phyloP scores from a whole-genome alignment of 2,888 invertebrate genomes.

The Trachelus troglodyta region DNA sequence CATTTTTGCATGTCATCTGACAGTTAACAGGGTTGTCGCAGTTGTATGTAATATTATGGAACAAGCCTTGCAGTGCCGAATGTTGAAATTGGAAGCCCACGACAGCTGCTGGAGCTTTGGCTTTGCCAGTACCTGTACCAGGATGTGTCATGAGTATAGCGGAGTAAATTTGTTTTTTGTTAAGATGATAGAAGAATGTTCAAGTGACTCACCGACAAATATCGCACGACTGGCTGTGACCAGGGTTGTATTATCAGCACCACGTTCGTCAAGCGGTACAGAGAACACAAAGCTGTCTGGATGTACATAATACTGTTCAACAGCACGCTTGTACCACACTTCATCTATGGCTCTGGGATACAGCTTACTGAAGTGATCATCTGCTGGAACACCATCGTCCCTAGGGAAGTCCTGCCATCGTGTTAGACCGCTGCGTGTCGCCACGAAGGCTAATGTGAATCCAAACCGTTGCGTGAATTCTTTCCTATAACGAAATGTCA shows the following conservation, averaged over 20 bases:
- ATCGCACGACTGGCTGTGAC: slow-evolving; percentile 91
- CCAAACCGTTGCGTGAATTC: slow-evolving; percentile 87
- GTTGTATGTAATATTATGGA: slow-evolving; percentile 81
- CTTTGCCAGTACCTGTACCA: slow-evolving; percentile 46
- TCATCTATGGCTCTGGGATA: slow-evolving; percentile 87
- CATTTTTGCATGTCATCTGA: slow-evolving; percentile 72
- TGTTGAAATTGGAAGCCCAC: slow-evolving; percentile 84
- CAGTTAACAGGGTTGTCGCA: slow-evolving; percentile 52
- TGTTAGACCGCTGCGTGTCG: slow-evolving; percentile 90
- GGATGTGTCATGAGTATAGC: slow-evolving; percentile 24
- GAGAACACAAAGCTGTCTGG: slow-evolving; percentile 86
- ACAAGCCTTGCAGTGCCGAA: slow-evolving; percentile 79
- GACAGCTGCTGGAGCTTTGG: slow-evolving; percentile 70
- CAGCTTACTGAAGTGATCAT: slow-evolving; percentile 76
- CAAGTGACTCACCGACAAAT: slow-evolving; percentile 64
- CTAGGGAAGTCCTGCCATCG: slow-evolving; percentile 85
- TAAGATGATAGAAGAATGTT: not conserved
- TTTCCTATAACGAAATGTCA: slow-evolving; percentile 70
- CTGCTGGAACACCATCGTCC: slow-evolving; percentile 67
- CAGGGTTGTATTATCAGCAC: slow-evolving; percentile 71
- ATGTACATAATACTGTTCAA: slow-evolving; percentile 84
- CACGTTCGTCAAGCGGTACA: slow-evolving; percentile 77
- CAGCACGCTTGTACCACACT: slow-evolving; percentile 89
- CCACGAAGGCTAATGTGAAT: slow-evolving; percentile 86
- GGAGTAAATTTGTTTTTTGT: not conserved